These are phyloP conservation scores for Ptychadena robeensis DNA, from an alignment of 2,797 vertebrate genomes.

Conservation along the genomic window DNA sequence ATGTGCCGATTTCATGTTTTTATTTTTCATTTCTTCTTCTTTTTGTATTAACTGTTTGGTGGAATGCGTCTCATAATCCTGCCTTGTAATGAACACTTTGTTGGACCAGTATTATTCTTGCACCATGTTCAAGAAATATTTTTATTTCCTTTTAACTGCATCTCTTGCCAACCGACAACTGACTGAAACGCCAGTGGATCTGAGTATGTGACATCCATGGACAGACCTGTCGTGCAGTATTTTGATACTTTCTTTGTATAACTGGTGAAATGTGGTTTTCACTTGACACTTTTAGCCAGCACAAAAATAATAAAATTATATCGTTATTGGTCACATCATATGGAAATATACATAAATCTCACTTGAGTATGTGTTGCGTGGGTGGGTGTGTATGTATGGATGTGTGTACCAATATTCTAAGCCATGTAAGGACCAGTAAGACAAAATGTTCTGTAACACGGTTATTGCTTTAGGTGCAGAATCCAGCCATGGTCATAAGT, in stretches of 20 bases:
- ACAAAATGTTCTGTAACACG: too few relatives aligned
- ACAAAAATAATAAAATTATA: neutral
- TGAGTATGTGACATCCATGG: conserved; percentile 14
- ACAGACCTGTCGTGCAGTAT: conserved; percentile 16
- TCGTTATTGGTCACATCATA: too few relatives aligned
- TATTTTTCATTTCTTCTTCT: conserved; percentile 68
- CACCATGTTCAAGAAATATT: conserved; percentile 40
- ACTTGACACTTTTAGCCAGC: neutral
- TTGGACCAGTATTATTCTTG: conserved; percentile 71
- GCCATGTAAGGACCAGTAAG: too few relatives aligned
- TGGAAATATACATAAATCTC: neutral
- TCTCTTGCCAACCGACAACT: conserved; percentile 40
- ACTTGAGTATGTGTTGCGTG: too few relatives aligned
- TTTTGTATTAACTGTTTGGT: conserved; percentile 69
- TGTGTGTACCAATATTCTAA: too few relatives aligned
- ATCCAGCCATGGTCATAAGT: too few relatives aligned
- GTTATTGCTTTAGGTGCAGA: too few relatives aligned
- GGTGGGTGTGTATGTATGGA: too few relatives aligned
- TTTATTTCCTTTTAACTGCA: neutral
- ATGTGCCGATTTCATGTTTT: conserved; percentile 62
- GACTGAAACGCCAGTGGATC: conserved; percentile 24
- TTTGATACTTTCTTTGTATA: conserved; percentile 12
- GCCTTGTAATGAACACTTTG: conserved; percentile 65
- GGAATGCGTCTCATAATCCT: conserved; percentile 69
- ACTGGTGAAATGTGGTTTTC: neutral